phyloP scores from a whole-genome alignment of 2,113 vertebrate genomes.

The Eudyptes chrysolophus region DNA sequence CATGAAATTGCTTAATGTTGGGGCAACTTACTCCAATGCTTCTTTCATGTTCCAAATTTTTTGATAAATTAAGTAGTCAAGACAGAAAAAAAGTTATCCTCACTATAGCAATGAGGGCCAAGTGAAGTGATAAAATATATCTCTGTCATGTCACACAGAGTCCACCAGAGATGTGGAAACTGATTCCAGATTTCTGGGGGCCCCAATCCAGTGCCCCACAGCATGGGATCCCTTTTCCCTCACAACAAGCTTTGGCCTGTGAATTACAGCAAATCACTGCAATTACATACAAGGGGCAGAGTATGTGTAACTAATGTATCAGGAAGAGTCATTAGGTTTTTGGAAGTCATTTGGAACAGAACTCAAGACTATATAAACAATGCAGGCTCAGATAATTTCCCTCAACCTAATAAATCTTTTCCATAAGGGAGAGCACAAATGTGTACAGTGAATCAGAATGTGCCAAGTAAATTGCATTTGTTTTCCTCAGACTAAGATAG shows the following conservation, averaged over 20 bases:
- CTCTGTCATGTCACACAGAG: background rate
- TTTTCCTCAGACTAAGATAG: background rate
- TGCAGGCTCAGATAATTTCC: background rate
- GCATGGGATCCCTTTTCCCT: background rate
- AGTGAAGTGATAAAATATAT: background rate
- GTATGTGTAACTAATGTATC: background rate
- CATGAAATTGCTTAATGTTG: background rate
- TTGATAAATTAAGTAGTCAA: background rate
- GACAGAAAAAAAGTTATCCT: background rate
- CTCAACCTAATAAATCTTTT: background rate
- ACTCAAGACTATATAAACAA: background rate
- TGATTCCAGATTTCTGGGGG: background rate
- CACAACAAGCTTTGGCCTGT: background rate
- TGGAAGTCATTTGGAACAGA: background rate
- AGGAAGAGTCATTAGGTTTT: background rate
- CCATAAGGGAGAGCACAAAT: background rate
- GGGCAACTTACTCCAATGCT: background rate
- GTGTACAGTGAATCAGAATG: background rate
- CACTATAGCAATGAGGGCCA: background rate
- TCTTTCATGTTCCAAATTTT: background rate
- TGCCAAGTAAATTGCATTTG: background rate
- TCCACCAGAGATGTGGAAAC: background rate
- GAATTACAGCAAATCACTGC: background rate
- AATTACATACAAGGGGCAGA: background rate
- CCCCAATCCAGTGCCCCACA: too few species aligned